Percentiles rank a stretch among this genome's conserved stretches.
Evolutionary conservation across 1,140 invertebrate genomes (phyloP).

Genomic region (Phthorimaea operculella): DNA sequence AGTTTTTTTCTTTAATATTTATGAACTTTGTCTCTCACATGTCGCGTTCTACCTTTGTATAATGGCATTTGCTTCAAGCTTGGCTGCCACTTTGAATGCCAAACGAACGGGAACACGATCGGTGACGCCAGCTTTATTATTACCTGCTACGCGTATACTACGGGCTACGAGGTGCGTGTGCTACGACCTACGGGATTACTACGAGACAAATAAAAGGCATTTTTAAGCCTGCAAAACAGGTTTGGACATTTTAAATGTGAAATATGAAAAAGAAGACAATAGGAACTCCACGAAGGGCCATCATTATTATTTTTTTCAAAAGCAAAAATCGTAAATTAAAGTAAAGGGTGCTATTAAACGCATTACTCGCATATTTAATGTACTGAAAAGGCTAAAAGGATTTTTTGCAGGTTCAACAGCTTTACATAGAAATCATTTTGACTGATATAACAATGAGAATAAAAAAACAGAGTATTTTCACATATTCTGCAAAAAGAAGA

Average conservation of each 20-base stretch:
- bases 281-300: slow-evolving; percentile 43
- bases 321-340: slow-evolving; percentile 55
- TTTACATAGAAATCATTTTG: slow-evolving; percentile 54
- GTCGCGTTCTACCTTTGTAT: slow-evolving; percentile 48
- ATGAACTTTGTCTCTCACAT: slow-evolving; percentile 47
- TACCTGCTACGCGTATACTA: background rate
- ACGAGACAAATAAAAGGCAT: background rate
- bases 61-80: slow-evolving; percentile 48
- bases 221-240: background rate
- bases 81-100: slow-evolving; percentile 37
- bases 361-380: slow-evolving; percentile 66
- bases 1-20: slow-evolving; percentile 61
- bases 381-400: slow-evolving; percentile 61
- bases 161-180: background rate
- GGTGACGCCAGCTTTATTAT: slow-evolving; percentile 25
- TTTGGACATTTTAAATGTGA: slow-evolving; percentile 3
- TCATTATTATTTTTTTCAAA: slow-evolving; percentile 57
- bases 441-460: slow-evolving; percentile 10
- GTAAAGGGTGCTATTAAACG: slow-evolving; percentile 65
- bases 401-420: slow-evolving; percentile 55
- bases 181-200: background rate
- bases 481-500: background rate
- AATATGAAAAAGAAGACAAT: slow-evolving; percentile 45
- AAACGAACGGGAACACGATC: slow-evolving; percentile 34
- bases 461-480: too few relatives aligned